Evolutionary conservation across 2,888 invertebrate species (phyloP).

Genomic region (Mythimna loreyi): DNA sequence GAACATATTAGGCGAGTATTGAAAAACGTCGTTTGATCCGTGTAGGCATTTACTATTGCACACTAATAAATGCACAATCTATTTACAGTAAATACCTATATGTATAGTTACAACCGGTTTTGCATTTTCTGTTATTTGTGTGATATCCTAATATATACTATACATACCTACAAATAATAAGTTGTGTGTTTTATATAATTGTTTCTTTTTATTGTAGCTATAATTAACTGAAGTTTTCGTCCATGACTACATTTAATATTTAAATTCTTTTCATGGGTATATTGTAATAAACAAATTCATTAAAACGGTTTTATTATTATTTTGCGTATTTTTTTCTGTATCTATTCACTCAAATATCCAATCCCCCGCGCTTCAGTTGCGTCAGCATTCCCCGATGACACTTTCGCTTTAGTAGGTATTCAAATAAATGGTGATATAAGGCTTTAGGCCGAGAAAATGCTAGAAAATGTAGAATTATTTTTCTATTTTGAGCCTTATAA

Average conservation of each 20-base stretch:
- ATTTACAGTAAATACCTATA: not conserved
- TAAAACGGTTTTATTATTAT: not conserved
- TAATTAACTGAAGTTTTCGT: not conserved
- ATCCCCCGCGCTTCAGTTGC: too few species aligned
- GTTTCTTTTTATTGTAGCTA: not conserved
- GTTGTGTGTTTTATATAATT: not conserved
- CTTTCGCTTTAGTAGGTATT: too few species aligned
- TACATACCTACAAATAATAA: not conserved
- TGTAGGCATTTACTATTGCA: not conserved
- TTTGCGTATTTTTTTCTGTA: not conserved
- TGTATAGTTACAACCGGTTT: not conserved
- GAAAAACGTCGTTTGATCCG: not conserved
- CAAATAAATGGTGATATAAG: too few species aligned
- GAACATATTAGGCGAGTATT: not conserved
- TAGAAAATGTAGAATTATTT: too few species aligned
- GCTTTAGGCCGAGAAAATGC: too few species aligned
- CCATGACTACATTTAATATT: not conserved
- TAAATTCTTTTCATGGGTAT: not conserved
- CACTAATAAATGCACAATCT: not conserved
- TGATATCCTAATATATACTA: not conserved
- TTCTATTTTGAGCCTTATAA: too few species aligned
- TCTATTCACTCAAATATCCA: too few species aligned
- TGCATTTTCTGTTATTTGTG: slow-evolving; percentile 6
- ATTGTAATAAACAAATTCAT: not conserved
- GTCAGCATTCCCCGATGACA: too few species aligned